Evolutionary conservation across 1,140 invertebrate genomes (phyloP).

Genomic region (Aporrectodea caliginosa): DNA sequence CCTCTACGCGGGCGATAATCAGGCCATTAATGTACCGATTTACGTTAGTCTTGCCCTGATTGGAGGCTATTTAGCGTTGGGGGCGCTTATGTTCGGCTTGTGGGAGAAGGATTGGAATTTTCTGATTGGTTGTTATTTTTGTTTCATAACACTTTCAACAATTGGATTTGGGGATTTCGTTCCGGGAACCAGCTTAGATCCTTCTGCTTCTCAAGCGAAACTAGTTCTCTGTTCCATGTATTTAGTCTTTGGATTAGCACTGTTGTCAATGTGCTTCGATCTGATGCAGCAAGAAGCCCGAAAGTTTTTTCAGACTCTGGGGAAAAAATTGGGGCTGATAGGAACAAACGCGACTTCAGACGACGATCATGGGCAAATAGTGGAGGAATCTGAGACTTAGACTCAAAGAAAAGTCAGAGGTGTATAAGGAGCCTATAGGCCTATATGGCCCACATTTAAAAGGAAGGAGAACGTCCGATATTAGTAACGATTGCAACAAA

Average conservation of each 20-base stretch:
- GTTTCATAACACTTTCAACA: no score
- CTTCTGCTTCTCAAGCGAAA: conserved; percentile 50
- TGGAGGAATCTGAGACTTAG: no score
- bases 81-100: conserved; percentile 73
- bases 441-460: no score
- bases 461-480: no score
- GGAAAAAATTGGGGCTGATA: conserved; percentile 53
- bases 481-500: no score
- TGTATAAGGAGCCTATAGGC: no score
- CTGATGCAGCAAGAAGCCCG: conserved; percentile 88
- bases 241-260: conserved; percentile 83
- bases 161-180: conserved; percentile 95
- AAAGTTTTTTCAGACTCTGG: conserved; percentile 68
- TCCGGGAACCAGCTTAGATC: conserved; percentile 68
- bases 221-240: conserved; percentile 46
- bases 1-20: conserved; percentile 30
- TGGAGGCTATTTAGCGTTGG: conserved; percentile 77
- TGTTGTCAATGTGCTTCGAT: conserved; percentile 98
- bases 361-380: no score
- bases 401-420: no score
- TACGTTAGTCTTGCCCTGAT: conserved; percentile 79
- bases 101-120: conserved; percentile 74
- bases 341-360: no score
- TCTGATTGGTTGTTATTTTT: conserved; percentile 87
- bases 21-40: conserved; percentile 65